Evolutionary conservation across 2,113 vertebrate genomes (phyloP), one percentile per base, ranked within the genome.

Genomic region (Phoenicopterus ruber): DNA sequence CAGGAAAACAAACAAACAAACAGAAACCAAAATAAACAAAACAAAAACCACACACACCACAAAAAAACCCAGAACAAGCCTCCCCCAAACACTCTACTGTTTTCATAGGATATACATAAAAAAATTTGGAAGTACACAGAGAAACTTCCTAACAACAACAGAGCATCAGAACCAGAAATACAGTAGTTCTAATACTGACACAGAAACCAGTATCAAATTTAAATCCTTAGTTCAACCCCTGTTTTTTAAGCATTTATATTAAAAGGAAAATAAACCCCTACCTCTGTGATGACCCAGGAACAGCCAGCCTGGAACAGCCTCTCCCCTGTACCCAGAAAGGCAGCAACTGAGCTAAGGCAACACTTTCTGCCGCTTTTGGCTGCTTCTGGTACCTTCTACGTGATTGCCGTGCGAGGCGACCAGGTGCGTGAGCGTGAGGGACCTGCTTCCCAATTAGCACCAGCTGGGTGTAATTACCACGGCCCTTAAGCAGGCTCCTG

Each of bases 301-400:
- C 34, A 69, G 25, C 20, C 18, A 34, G 8, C 42, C 29, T 9
- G 1, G 4, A 67, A 5, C 38, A 85, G 6, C 28, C 19, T 25
- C 55, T 14, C 11, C 10, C 8, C 3, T 2, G 0, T 5, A 13
- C 2, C 1, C 4, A 2, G 3, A 1, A 3, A 24, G 2, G 7
- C 8, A 20, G 0, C 7, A 44, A 4, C 28, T 9, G 1, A 3
- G 0, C 42, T 2, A 6, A 9, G 0, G 5, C 5, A 11, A 3
- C 0, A 0, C 28, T 20, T 29, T 4, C 8, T 2, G 7, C 31
- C 17, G 5, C 52, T 66, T 44, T 44, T 38, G 3, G 7, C 31
- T 14, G 4, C 46, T 66, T 44, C 50, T 38, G 3, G 76, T 1
- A 47, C 92, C 21, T 86, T 66, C 82, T 11, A 2, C 0, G 0